Percentiles rank a stretch among this genome's conserved stretches.
Conservation (phyloP, 2,797 vertebrate species). For the Catostomus latipinnis region DNA sequence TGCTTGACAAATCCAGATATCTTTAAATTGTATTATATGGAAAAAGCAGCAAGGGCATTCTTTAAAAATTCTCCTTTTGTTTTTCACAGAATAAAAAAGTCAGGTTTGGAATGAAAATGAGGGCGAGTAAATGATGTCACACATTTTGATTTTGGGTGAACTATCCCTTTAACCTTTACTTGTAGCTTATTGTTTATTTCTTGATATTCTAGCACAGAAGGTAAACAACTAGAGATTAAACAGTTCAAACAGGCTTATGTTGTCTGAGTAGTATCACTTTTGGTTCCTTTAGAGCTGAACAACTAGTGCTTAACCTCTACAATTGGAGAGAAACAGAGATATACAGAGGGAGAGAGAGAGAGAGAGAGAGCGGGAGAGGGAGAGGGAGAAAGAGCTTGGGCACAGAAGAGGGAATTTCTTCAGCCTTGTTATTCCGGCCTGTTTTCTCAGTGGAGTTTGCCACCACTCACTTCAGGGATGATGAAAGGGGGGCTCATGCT, state of each 20-base stretch:
- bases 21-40: no score
- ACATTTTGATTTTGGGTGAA: no score
- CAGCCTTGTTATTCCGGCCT: constrained; percentile 34
- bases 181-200: background rate
- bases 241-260: background rate
- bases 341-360: no score
- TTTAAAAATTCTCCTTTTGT: no score
- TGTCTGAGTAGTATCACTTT: background rate
- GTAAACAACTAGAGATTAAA: background rate
- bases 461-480: constrained; percentile 42
- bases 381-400: constrained; percentile 3
- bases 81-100: no score
- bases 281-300: constrained; percentile 13
- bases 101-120: no score
- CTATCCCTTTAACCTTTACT: no score
- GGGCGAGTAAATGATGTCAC: no score
- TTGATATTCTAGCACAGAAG: background rate
- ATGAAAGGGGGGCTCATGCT: constrained; percentile 25
- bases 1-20: no score
- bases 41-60: no score
- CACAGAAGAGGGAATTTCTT: constrained; percentile 39
- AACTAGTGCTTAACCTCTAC: constrained; percentile 39
- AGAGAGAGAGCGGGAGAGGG: background rate
- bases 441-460: constrained; percentile 47
- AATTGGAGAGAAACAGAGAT: background rate